Evolutionary conservation across 2,797 vertebrate species (phyloP), one percentile per base, ranked within the genome.

Genomic region (Dromococcyx pavoninus): DNA sequence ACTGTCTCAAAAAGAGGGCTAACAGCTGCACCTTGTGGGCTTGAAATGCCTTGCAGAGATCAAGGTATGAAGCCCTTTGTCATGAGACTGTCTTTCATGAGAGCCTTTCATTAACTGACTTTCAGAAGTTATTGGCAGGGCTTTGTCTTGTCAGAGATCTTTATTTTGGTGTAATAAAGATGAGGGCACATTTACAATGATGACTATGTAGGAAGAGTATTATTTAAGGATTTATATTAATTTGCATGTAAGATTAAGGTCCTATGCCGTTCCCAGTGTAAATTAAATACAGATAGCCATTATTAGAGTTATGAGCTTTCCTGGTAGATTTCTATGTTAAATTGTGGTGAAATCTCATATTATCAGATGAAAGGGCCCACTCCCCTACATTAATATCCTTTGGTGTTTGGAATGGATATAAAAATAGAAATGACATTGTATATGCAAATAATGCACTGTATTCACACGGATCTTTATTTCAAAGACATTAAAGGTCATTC

Each of bases 21-120:
- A 66, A 93, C 14, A 94, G 89, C 93, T 96, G 87, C 89, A 92
- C 91, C 85, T 58, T 48, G 91, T 90, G 93, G 86, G 51, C 83
- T 94, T 43, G 56, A 72, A 78, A 60, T 8, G 44, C 77, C 76
- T 89, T 89, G 65, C 85, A 93, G 88, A 88, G 66, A 23, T 56
- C 41, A 33, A 64, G 43, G 27, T 39, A 67, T 65, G 69, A 37
- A 72, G 33, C 61, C 41, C 24, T 82, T 86, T 65, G 60, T 73
- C 44, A 17, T 78, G 41, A 33, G 11, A 10, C 5, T 53, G 58
- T 39, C 15, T 88, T 88, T 74, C n/a, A 17, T 37, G 33, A 24
- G 60, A 30, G 37, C 17, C n/a, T 72, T 60, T 32, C 25, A 66
- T 85, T 85, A 79, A 44, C 60, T 80, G 85, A 89, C 67, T 91